Evolutionary conservation across 2,888 invertebrate species (phyloP), one percentile per base, ranked within the genome.

Genomic region (Caenorhabditis imperialis): DNA sequence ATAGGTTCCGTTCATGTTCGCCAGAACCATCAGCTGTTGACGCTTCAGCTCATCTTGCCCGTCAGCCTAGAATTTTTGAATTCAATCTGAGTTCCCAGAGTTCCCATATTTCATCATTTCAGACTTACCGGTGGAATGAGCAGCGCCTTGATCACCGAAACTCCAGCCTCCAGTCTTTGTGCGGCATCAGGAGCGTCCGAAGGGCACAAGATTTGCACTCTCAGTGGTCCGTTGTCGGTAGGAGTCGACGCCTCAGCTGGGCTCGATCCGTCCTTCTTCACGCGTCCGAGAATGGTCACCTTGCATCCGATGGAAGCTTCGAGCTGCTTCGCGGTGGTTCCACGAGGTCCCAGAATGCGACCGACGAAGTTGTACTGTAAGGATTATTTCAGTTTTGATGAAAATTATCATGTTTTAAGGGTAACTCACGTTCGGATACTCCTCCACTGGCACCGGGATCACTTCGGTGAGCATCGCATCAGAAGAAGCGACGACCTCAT

Each of bases 31-130:
- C 48, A 75, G 33, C 25, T 75, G 74, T 38, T 75, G 69, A 30
- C 74, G 69, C 37, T 75, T 75, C 42, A 75, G 18, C 48, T 75
- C 74, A 33, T 75, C 74, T 44, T 75, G 62, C 18, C 74, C 74
- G 22, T 75, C 74, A 16, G 74, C 63, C 74, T 73, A 50, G 8
- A 63, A 71, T 27, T 14, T 42, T 10, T 10, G 30, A 30, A 7
- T 30, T 30, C 10, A 7, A 30, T 30, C 10, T 6, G 30, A 7
- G 6, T 30, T 30, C 10, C 30, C 6, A 10, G 6, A 30, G 10
- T 30, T 30, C 30, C 10, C 30, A 30, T 30, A 7, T 30, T 30
- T 10, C 10, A 30, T 30, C 10, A n/a, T n/a, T n/a, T n/a, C n/a
- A n/a, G n/a, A n/a, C 38, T 40, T 12, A 73, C 73, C 53, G 74